These are phyloP conservation scores for Stenolophus ochropezus DNA, from an alignment of 2,888 invertebrate species.

Conservation along the genomic window DNA sequence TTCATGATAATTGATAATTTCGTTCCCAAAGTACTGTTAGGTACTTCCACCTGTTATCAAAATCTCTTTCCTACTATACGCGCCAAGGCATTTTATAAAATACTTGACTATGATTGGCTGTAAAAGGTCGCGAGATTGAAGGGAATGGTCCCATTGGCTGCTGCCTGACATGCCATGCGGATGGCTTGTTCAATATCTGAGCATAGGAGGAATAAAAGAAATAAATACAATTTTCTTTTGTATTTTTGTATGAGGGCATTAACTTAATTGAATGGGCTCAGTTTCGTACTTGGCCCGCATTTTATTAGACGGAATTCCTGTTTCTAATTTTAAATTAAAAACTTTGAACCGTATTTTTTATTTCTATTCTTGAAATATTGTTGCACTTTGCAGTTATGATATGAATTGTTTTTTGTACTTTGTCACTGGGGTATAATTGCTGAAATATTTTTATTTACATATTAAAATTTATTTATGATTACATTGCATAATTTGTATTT, in stretches of 20 bases:
- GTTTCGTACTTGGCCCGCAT: not conserved
- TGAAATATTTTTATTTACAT: not conserved
- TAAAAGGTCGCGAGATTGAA: conserved; percentile 63
- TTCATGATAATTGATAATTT: conserved; percentile 26
- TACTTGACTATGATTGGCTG: conserved; percentile 57
- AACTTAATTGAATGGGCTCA: conserved; percentile 24
- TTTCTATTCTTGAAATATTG: not conserved
- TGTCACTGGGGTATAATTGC: not conserved
- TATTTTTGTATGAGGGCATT: conserved; percentile 32
- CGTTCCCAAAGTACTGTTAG: not conserved
- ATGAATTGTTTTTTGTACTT: not conserved
- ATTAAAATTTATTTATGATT: not conserved
- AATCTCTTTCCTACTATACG: conserved; percentile 39
- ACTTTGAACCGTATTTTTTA: not conserved
- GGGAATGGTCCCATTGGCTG: conserved; percentile 61
- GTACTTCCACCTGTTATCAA: conserved; percentile 27
- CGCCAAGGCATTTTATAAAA: conserved; percentile 44
- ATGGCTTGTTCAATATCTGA: conserved; percentile 33
- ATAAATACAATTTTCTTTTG: conserved; percentile 23
- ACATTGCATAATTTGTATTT: not conserved
- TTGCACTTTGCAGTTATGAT: not conserved
- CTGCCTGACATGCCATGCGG: conserved; percentile 63
- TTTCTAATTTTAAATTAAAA: not conserved
- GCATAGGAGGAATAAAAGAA: conserved; percentile 1
- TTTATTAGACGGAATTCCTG: not conserved